Evolutionary conservation across 2,888 invertebrate genomes (phyloP), one percentile per base, ranked within the genome.

Genomic region (Parochlus steinenii): DNA sequence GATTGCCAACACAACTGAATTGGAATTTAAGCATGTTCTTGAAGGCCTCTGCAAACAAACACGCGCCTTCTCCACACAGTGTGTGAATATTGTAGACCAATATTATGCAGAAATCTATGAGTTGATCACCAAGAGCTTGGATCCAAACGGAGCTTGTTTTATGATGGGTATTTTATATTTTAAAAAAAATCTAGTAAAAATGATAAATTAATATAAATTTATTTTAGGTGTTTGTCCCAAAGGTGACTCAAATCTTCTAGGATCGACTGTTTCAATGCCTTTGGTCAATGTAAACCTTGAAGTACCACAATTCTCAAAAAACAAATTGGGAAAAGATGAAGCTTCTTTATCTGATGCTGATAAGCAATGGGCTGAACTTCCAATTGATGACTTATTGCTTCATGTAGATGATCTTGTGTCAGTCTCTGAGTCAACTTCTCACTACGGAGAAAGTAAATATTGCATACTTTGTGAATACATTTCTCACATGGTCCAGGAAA

Each of bases 401-500:
- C 6, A 22, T 22, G 6, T 22, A 22, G 22, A 7, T 22, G 22
- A 22, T 8, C 7, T 22, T 8, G 8, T 7, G 22, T 7, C 8
- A 8, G 8, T 8, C 8, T 22, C 8, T 8, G 22, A 22, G 22
- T 31, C 31, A 23, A 8, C 6, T 1, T 17, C 31, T 39, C 12
- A 30, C 6, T 15, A 49, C 6, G 56, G 48, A 40, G 53, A 49
- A 61, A 67, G 56, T 8, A 44, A 54, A 42, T 52, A 62, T 2
- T 87, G 89, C 54, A 69, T 74, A 18, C 67, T 87, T 52, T 89
- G 89, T 51, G 74, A 86, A 58, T 83, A 82, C 56, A 64, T 82
- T 55, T 55, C 87, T 45, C 82, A 85, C 50, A 80, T 75, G 42
- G 47, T 86, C 29, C 86, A 87, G 52, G 66, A 75, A 33, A 67